Base-by-base conservation (phyloP, 1,140 invertebrate genomes). In the Penaeus chinensis region DNA sequence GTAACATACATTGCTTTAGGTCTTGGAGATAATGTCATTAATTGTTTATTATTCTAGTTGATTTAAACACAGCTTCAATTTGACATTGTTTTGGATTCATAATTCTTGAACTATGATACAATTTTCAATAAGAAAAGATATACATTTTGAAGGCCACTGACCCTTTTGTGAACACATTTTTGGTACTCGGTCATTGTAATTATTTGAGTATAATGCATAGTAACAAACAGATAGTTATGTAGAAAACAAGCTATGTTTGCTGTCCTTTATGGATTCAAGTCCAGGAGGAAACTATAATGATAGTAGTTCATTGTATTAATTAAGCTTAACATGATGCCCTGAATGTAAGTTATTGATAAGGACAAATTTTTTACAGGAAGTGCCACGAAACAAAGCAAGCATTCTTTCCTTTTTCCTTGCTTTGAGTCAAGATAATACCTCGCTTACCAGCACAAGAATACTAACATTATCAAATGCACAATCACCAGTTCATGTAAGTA, bases 341-440 rank as follows among this genome's bases (percentile, higher is more conserved):
- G n/a, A 74, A 37, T 19, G 16, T 65, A n/a, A 27, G 42, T 2
- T 16, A 3, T 18, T 71, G 3, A 24, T 81, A 71, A 20, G 8
- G 20, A 32, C 76, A 24, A 37, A 32, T 65, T 18, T 82, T 27
- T 78, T 54, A 24, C 89, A 89, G 89, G 84, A 84, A 47, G 89
- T 89, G 62, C 61, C 86, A 63, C 71, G 76, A 19, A 89, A 89
- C 71, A 89, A 89, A 47, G 84, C 84, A 24, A 83, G 89, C 71
- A 89, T 89, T 54, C 80, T 89, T 13, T 61, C 84, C 54, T 85
- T 89, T 66, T 86, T 89, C 42, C 80, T 89, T 69, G 80, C 85
- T 32, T 65, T 87, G 71, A 86, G 89, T 77, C 84, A 86, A 76
- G 89, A 89, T 27, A 86, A 32, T 81, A 32, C 65, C 27, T 27